A percentile compares a stretch with the other conserved stretches of the same genome.
These are phyloP conservation scores for Troides oblongomaculatus DNA, from an alignment of 2,888 invertebrate genomes.

Conservation along the genomic window DNA sequence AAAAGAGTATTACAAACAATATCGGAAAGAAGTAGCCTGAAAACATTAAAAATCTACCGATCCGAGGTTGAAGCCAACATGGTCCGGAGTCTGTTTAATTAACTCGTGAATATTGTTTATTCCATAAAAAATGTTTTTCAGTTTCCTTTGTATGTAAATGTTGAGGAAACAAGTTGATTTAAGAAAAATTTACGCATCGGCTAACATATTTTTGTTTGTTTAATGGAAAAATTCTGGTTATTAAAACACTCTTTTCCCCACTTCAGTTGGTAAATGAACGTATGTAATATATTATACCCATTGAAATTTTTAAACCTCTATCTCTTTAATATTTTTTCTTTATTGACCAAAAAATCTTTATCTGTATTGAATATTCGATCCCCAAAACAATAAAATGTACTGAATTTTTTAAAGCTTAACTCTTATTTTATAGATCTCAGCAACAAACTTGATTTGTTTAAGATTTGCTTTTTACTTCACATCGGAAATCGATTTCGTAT, in stretches of 20 bases:
- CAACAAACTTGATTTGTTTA: too few species aligned
- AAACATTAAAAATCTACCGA: constrained; percentile 8
- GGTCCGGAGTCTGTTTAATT: constrained; percentile 12
- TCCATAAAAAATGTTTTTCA: constrained; percentile 12
- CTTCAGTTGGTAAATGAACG: background rate
- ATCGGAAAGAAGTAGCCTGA: background rate
- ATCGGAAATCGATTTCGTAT: too few species aligned
- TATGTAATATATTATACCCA: too few species aligned
- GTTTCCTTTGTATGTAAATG: constrained; percentile 21
- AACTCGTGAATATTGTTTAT: constrained; percentile 22
- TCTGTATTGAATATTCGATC: too few species aligned
- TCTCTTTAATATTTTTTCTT: too few species aligned
- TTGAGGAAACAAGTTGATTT: constrained; percentile 12
- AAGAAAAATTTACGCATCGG: constrained; percentile 3
- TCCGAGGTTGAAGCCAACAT: constrained; percentile 10
- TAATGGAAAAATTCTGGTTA: background rate
- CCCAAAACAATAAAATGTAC: too few species aligned
- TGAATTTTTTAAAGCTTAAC: too few species aligned
- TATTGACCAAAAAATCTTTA: too few species aligned
- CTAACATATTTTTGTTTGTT: background rate
- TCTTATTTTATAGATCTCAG: too few species aligned
- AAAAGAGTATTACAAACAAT: background rate
- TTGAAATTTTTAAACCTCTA: too few species aligned
- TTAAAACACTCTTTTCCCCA: background rate
- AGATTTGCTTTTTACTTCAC: too few species aligned